Evolutionary conservation across 2,797 vertebrate species (phyloP), one percentile per base, ranked within the genome.

Genomic region (Chaetophractus vellerosus): DNA sequence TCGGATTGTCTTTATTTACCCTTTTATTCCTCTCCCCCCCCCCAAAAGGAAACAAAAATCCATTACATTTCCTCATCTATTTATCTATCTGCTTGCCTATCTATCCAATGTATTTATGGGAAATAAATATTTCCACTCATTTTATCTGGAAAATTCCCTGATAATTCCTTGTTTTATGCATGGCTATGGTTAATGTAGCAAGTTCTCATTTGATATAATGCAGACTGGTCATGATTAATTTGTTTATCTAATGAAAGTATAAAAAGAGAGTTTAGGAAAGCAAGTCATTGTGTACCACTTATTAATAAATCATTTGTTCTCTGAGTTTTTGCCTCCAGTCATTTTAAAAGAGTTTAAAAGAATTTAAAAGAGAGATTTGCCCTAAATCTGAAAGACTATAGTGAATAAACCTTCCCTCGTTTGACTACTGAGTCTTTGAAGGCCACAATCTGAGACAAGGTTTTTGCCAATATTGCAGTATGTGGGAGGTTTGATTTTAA

Each of bases 231-330:
- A 57, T 86, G 78, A 92, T 93, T 88, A 95, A 90, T 92, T 74
- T 92, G 48, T 92, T 96, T 92, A 93, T 95, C 87, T 94, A 59
- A 64, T 74, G 78, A 71, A 92, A 41, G 28, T 72, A 85, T 1
- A 6, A 76, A 72, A 82, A 92, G 79, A 80, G 86, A 83, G 28
- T 91, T 85, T 86, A 71, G 36, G 33, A 59, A 86, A 93, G 79
- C 31, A 88, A 69, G 24, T 38, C 36, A 45, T 33, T 82, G 31
- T 38, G 7, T 45, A 26, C 33, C 26, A 41, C 1, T 48, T 75
- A 88, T 50, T 92, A 88, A 63, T 66, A 85, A 92, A 88, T 74
- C 63, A 94, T 89, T 89, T 91, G 7, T 68, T 91, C 69, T 21
- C 41, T 14, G 31, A 36, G 33, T 31, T 86, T 90, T 88, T 71